Percentiles rank a stretch among this genome's conserved stretches.
phyloP scores from a whole-genome alignment of 2,113 vertebrate species.

The Tenebrosternarchus preto region DNA sequence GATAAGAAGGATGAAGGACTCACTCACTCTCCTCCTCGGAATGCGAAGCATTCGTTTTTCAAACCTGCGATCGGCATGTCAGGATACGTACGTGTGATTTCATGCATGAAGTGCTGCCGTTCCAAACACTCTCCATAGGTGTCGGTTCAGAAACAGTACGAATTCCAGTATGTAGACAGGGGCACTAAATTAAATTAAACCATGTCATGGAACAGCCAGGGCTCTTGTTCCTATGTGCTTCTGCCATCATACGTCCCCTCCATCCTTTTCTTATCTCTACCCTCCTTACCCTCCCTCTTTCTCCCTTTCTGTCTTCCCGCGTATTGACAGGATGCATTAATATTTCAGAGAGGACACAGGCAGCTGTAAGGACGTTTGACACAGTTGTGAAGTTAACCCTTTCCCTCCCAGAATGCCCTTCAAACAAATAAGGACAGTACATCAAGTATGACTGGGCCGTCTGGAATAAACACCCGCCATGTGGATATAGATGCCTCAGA shows the following conservation, averaged over 20 bases:
- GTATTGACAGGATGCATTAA: constrained; percentile 46
- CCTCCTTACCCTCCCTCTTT: background rate
- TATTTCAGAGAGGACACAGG: constrained; percentile 48
- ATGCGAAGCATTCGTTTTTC: background rate
- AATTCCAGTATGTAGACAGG: background rate
- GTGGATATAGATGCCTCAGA: background rate
- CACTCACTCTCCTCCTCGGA: background rate
- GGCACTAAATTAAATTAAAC: constrained; percentile 9
- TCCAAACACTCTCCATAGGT: background rate
- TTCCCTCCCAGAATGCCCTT: background rate
- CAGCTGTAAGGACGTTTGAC: constrained; percentile 30
- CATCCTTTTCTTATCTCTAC: background rate
- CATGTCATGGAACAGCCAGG: constrained; percentile 1
- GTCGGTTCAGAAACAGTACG: background rate
- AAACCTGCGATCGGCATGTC: background rate
- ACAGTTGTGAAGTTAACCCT: constrained; percentile 37
- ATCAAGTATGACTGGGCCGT: background rate
- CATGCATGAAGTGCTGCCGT: background rate
- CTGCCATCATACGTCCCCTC: background rate
- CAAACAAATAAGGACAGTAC: background rate
- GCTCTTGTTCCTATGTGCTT: background rate
- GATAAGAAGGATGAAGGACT: constrained; percentile 15
- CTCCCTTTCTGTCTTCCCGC: background rate
- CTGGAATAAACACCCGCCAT: background rate
- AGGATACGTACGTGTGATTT: background rate